phyloP scores from a whole-genome alignment of 2,113 vertebrate species.

The Coptodon bakossiorum region DNA sequence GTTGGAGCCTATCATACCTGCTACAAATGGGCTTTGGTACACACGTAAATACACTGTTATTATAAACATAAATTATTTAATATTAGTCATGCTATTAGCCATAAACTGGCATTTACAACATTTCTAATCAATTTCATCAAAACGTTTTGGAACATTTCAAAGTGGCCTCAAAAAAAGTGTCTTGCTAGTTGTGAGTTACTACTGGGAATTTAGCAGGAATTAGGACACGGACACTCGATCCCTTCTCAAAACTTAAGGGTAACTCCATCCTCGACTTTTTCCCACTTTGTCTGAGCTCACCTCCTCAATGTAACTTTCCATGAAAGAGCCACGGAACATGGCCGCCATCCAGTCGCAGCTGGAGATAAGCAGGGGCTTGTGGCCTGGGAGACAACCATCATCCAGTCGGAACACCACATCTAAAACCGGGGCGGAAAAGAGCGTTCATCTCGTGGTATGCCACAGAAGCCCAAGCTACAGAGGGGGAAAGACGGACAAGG shows the following conservation, averaged over 20 bases:
- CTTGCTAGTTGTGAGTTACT: background rate
- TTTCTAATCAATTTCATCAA: background rate
- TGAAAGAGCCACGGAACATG: constrained; percentile 87
- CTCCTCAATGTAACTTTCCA: constrained; percentile 82
- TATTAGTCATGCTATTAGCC: background rate
- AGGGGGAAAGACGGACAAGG: constrained; percentile 69
- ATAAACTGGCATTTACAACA: background rate
- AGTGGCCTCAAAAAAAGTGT: background rate
- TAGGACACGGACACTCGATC: background rate
- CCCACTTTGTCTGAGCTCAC: constrained; percentile 54
- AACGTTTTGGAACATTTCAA: background rate
- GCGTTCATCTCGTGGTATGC: constrained; percentile 76
- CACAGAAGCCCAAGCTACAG: constrained; percentile 77
- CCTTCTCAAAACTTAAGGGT: background rate
- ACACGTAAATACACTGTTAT: background rate
- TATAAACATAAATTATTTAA: background rate
- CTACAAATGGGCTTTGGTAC: background rate
- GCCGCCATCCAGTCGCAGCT: constrained; percentile 92
- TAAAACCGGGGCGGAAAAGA: constrained; percentile 79
- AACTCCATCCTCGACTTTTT: background rate
- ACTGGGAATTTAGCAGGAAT: background rate
- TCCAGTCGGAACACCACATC: constrained; percentile 86
- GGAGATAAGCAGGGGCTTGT: constrained; percentile 86
- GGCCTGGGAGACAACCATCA: constrained; percentile 79
- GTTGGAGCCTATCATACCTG: background rate